phyloP scores from a whole-genome alignment of 1,140 invertebrate species.

The Sminthurides bifidus region DNA sequence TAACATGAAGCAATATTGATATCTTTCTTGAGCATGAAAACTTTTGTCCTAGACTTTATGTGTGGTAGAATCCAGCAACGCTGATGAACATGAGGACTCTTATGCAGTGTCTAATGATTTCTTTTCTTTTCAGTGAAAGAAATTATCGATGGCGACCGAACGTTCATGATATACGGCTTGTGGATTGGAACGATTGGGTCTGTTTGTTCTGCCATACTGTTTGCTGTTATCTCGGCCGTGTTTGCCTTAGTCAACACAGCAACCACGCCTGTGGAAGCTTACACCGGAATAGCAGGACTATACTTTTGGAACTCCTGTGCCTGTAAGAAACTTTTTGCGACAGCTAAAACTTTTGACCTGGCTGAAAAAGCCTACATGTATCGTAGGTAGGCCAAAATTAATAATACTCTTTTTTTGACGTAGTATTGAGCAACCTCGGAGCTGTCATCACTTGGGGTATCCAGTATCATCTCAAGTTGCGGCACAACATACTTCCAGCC shows the following conservation, averaged over 20 bases:
- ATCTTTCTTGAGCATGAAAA: no score
- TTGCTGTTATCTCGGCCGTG: conserved; percentile 49
- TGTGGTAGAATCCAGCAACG: no score
- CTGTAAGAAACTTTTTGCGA: conserved; percentile 48
- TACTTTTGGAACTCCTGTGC: conserved; percentile 64
- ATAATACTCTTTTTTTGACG: conserved; percentile 35
- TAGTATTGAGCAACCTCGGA: conserved; percentile 57
- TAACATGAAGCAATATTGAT: no score
- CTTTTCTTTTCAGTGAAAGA: conserved; percentile 44
- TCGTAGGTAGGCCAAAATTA: background rate
- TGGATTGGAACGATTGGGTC: conserved; percentile 54
- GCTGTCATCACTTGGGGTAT: conserved; percentile 59
- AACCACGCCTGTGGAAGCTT: conserved; percentile 55
- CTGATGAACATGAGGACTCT: no score
- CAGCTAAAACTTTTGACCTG: no score
- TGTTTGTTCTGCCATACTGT: background rate
- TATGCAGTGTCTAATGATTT: no score
- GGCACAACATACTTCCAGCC: conserved; percentile 60
- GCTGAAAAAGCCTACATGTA: no score
- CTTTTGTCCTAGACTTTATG: no score
- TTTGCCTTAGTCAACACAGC: conserved; percentile 63
- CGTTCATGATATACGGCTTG: conserved; percentile 54
- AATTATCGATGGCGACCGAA: conserved; percentile 47
- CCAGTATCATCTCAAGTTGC: conserved; percentile 59
- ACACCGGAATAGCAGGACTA: conserved; percentile 61